Conservation (phyloP, 2,113 vertebrate species). For the Hippopotamus amphibius region DNA sequence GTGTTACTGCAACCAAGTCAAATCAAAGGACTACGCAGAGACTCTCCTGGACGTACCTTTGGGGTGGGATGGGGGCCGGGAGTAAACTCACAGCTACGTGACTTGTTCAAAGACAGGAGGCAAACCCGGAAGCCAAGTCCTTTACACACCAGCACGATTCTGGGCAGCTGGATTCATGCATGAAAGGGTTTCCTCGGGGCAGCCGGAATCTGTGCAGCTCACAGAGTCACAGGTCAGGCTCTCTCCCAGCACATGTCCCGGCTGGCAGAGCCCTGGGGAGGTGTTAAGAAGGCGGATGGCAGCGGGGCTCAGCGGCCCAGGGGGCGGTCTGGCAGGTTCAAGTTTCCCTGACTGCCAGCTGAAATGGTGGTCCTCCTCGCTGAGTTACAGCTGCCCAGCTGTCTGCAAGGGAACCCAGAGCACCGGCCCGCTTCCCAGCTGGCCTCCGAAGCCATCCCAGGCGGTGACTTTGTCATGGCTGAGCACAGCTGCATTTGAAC, state of each 20-base stretch:
- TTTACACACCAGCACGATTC: background rate
- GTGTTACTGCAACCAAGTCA: background rate
- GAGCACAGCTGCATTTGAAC: constrained; percentile 71
- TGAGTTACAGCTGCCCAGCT: background rate
- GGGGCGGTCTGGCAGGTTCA: background rate
- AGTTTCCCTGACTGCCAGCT: background rate
- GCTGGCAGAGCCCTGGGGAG: background rate
- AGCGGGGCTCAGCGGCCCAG: background rate
- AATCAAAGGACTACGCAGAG: background rate
- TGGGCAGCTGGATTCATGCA: background rate
- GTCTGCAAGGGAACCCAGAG: background rate
- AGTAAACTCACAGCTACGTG: background rate
- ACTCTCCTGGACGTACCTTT: background rate
- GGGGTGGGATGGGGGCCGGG: background rate
- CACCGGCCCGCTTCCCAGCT: background rate
- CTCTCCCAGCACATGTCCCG: background rate
- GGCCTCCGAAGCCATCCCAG: background rate
- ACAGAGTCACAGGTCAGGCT: background rate
- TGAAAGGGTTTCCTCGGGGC: background rate
- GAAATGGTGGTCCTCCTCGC: background rate
- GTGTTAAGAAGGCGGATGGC: background rate
- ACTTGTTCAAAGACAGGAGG: constrained; percentile 13
- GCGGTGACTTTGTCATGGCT: background rate
- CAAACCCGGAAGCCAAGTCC: background rate
- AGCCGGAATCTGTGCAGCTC: background rate